phyloP scores from a whole-genome alignment of 2,113 vertebrate genomes.

The Cyrtonyx montezumae region DNA sequence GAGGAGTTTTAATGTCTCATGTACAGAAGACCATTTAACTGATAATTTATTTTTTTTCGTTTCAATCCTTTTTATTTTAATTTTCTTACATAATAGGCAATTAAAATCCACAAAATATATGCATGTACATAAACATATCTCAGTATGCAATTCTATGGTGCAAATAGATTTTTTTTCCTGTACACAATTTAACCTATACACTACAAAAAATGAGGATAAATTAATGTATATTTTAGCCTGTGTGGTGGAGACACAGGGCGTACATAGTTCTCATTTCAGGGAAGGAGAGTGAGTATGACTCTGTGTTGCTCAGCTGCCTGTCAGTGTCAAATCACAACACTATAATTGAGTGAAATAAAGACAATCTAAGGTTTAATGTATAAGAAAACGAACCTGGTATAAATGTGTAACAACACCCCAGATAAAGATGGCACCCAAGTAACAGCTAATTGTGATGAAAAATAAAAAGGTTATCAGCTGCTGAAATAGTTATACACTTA shows the following conservation, averaged over 20 bases:
- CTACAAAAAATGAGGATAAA: not conserved
- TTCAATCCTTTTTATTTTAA: not conserved
- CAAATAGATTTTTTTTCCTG: not conserved
- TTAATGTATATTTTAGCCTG: not conserved
- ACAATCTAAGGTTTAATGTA: not conserved
- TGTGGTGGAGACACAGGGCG: not conserved
- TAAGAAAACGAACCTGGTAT: not conserved
- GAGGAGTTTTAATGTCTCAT: not conserved
- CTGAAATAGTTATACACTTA: not conserved
- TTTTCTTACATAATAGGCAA: not conserved
- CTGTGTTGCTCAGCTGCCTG: not conserved
- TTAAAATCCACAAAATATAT: not conserved
- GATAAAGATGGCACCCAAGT: not conserved
- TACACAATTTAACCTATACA: not conserved
- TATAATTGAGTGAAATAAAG: not conserved
- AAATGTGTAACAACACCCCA: not conserved
- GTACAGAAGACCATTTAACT: not conserved
- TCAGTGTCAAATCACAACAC: not conserved
- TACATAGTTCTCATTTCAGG: not conserved
- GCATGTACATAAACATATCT: not conserved
- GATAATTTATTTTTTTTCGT: not conserved
- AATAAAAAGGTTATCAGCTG: not conserved
- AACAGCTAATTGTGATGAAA: not conserved
- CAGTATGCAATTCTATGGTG: not conserved
- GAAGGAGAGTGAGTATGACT: not conserved